These are phyloP conservation scores for Entomobrya multifasciata DNA, from an alignment of 2,888 invertebrate species.

Conservation along the genomic window DNA sequence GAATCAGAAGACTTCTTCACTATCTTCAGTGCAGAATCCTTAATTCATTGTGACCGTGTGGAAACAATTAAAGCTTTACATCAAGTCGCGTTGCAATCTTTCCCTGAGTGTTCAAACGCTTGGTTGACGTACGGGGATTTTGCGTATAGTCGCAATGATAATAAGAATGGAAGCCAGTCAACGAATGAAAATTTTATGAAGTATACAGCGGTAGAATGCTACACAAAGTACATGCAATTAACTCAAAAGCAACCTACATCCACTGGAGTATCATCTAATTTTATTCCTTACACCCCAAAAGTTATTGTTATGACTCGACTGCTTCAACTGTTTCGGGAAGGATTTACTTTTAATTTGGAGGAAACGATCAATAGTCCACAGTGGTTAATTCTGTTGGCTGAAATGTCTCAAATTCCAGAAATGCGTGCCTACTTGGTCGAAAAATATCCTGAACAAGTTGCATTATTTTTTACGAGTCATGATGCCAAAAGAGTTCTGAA, in stretches of 20 bases:
- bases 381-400: constrained; percentile 76
- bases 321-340: constrained; percentile 67
- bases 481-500: constrained; percentile 26
- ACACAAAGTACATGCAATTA: constrained; percentile 68
- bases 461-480: constrained; percentile 71
- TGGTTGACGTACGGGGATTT: constrained; percentile 63
- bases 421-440: constrained; percentile 67
- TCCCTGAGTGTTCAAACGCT: constrained; percentile 49
- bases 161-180: background rate
- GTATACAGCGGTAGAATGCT: constrained; percentile 72
- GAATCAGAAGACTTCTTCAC: constrained; percentile 53
- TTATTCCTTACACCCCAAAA: background rate
- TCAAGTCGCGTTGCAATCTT: constrained; percentile 55
- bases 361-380: constrained; percentile 62
- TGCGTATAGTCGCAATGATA: constrained; percentile 24
- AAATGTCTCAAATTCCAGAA: constrained; percentile 72
- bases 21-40: constrained; percentile 42
- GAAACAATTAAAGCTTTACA: constrained; percentile 54
- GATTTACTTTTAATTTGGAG: constrained; percentile 65
- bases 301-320: constrained; percentile 70
- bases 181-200: constrained; percentile 30
- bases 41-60: constrained; percentile 33
- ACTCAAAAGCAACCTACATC: background rate
- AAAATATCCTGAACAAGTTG: constrained; percentile 74
- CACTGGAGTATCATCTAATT: background rate